phyloP scores from a whole-genome alignment of 1,140 invertebrate species.

The Nephila pilipes region DNA sequence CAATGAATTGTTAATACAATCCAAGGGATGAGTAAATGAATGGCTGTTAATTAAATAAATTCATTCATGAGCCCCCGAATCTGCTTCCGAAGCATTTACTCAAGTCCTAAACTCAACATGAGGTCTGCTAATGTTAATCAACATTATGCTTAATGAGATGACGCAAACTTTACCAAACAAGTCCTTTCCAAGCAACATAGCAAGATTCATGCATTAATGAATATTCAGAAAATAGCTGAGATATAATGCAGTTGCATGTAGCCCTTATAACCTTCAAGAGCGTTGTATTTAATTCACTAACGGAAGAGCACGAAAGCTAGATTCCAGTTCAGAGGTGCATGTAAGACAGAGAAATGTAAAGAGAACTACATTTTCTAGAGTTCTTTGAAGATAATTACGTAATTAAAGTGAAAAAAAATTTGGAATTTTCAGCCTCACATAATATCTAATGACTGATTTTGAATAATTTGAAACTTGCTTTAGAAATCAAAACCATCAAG shows the following conservation, averaged over 20 bases:
- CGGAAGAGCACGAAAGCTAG: not conserved
- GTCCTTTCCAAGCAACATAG: not conserved
- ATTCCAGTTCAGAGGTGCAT: not conserved
- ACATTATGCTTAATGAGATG: not conserved
- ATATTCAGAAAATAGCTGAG: slow-evolving; percentile 22
- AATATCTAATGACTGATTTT: too few relatives aligned
- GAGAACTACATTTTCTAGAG: too few relatives aligned
- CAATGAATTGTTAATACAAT: too few relatives aligned
- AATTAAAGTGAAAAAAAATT: too few relatives aligned
- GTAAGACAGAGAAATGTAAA: too few relatives aligned
- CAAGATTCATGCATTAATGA: not conserved
- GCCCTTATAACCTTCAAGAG: not conserved
- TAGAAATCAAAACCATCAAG: too few relatives aligned
- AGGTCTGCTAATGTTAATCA: not conserved
- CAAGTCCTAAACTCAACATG: not conserved
- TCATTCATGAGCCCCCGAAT: not conserved
- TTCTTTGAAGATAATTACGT: too few relatives aligned
- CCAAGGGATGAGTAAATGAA: too few relatives aligned
- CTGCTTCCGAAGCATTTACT: not conserved
- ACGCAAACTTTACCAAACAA: not conserved
- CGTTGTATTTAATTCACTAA: not conserved
- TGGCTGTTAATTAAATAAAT: too few relatives aligned
- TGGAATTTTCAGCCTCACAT: too few relatives aligned
- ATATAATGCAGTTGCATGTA: not conserved
- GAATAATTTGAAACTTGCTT: too few relatives aligned